Conservation (phyloP, 2,888 invertebrate genomes). For the Isoperla grammatica region DNA sequence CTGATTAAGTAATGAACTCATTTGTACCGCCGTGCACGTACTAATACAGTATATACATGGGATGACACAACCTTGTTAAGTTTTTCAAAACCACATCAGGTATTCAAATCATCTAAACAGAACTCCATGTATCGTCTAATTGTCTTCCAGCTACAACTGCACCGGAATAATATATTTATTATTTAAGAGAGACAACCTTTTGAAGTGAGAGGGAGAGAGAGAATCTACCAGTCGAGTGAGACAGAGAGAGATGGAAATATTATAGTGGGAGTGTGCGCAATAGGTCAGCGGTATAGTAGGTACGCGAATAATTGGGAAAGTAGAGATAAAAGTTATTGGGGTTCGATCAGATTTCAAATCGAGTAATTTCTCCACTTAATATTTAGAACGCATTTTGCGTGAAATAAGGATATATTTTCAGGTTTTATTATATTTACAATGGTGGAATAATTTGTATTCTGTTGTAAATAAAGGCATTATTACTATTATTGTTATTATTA, state of each 20-base stretch:
- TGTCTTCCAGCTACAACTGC: not conserved
- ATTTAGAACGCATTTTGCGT: too few species aligned
- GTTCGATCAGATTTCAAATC: not conserved
- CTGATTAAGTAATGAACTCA: constrained; percentile 21
- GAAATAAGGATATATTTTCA: too few species aligned
- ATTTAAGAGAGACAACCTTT: constrained; percentile 1
- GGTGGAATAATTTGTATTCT: too few species aligned
- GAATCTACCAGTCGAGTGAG: not conserved
- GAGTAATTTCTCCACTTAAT: too few species aligned
- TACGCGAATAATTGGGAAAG: not conserved
- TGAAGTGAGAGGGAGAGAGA: not conserved
- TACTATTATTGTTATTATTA: too few species aligned
- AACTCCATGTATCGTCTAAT: constrained; percentile 7
- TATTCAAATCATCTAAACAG: constrained; percentile 25
- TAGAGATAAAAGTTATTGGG: not conserved
- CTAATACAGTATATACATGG: constrained; percentile 23
- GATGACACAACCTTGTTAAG: constrained; percentile 27
- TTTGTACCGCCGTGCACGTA: constrained; percentile 25
- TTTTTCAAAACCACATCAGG: constrained; percentile 21
- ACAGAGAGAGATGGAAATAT: not conserved
- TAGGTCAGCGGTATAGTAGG: not conserved
- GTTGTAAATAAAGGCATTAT: too few species aligned
- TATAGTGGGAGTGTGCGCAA: not conserved
- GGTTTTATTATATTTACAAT: too few species aligned
- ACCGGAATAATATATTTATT: constrained; percentile 8